Base-by-base conservation (phyloP, 1,140 invertebrate species). In the Drosophila tristis region DNA sequence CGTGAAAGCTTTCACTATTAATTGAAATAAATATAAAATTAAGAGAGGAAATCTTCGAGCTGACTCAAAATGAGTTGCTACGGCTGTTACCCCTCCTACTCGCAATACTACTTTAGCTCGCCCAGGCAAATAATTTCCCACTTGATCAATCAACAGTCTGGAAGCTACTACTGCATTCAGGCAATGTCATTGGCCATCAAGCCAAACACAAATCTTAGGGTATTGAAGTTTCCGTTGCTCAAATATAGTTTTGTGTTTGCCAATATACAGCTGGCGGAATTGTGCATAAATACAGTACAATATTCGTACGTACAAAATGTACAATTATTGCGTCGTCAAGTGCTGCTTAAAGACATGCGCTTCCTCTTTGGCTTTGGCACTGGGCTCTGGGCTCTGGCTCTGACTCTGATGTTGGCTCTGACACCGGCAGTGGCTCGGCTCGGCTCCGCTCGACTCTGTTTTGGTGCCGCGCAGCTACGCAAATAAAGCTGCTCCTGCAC, bases 301-400 rank as follows among this genome's bases (percentile, higher is more conserved):
- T 56, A 26, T 20, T 20, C 20, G 5, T 61, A 29, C 25, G 16
- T 16, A 16, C 16, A 16, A 0, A 31, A 15, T 35, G 31, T 54
- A 43, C 60, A 58, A 63, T 53, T 42, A 64, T 56, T 35, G 47
- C 11, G 61, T 7, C 8, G n/a, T 62, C 78, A 87, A 85, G 81
- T 85, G 82, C 80, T 59, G 82, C 81, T 87, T 67, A 44, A 85
- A 87, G 78, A 87, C 81, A 85, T 85, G 81, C 81, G 81, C 78
- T 85, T 85, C 81, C 81, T 85, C 82, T 85, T 78, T 47, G 50
- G 45, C 31, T 74, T 74, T 74, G 48, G 48, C 51, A 9, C 9
- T 35, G 31, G 11, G 35, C 26, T 42, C 25, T 16, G 23, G 23
- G 23, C 23, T 25, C 29, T 54, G 23, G 23, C 23, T 25, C 29